Evolutionary conservation across 2,888 invertebrate species (phyloP).

Genomic region (Physocephala rufipes): DNA sequence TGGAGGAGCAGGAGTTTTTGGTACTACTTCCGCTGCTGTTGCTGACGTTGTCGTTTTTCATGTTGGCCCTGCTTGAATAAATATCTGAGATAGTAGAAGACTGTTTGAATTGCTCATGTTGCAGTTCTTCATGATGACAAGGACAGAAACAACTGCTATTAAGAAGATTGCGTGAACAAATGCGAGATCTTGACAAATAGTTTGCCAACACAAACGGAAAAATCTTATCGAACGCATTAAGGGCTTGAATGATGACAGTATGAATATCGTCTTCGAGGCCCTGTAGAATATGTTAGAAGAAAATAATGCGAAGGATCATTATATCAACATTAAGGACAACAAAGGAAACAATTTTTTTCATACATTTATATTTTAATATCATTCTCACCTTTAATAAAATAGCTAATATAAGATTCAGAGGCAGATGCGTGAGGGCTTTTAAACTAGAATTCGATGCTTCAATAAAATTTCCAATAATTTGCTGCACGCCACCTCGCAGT

Average conservation of each 20-base stretch:
- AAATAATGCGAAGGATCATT: too few relatives aligned
- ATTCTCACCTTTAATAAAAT: conserved; percentile 61
- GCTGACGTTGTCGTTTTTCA: conserved; percentile 27
- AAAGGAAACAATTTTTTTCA: conserved; percentile 31
- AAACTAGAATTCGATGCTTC: conserved; percentile 52
- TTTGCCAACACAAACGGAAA: conserved; percentile 64
- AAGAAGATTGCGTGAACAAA: conserved; percentile 24
- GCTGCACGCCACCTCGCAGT: conserved; percentile 63
- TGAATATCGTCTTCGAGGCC: conserved; percentile 66
- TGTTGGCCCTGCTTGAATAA: background rate
- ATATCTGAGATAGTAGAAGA: conserved; percentile 42
- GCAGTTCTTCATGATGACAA: conserved; percentile 52
- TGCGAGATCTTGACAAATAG: conserved; percentile 61
- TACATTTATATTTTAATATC: background rate
- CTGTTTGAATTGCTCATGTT: conserved; percentile 50
- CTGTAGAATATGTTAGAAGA: conserved; percentile 48
- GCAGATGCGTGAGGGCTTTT: conserved; percentile 45
- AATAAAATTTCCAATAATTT: conserved; percentile 63
- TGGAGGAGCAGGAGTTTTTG: conserved; percentile 43
- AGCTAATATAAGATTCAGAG: conserved; percentile 58
- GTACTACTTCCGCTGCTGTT: conserved; percentile 42
- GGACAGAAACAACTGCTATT: conserved; percentile 44
- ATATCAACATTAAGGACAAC: conserved; percentile 7
- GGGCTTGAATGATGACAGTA: conserved; percentile 66
- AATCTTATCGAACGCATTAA: conserved; percentile 65